phyloP scores from a whole-genome alignment of 1,140 invertebrate genomes.

The Coenobita brevimanus region DNA sequence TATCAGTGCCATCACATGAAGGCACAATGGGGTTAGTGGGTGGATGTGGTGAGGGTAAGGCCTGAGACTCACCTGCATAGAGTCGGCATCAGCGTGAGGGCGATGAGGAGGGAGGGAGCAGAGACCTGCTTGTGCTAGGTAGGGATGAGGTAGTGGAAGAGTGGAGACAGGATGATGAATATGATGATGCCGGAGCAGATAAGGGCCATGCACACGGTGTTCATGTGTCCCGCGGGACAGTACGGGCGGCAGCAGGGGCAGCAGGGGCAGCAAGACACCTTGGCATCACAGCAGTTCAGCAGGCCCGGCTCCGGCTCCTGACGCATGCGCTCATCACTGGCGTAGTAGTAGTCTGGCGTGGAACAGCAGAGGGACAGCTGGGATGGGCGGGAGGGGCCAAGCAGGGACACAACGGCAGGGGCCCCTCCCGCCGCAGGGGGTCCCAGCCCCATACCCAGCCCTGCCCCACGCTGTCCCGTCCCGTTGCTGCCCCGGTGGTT shows the following conservation, averaged over 20 bases:
- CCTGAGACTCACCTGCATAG: too few species aligned
- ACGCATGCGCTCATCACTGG: constrained; percentile 47
- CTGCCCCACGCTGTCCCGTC: not conserved
- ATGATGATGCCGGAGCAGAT: constrained; percentile 54
- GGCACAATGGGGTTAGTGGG: too few species aligned
- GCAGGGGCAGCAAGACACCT: constrained; percentile 59
- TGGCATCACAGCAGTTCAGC: constrained; percentile 56
- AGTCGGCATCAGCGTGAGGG: too few species aligned
- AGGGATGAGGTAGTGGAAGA: constrained; percentile 65
- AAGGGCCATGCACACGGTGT: constrained; percentile 61
- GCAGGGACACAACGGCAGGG: constrained; percentile 3
- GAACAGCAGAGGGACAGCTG: constrained; percentile 57
- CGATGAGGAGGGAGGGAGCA: not conserved
- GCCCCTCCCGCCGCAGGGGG: constrained; percentile 7
- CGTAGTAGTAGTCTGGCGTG: constrained; percentile 44
- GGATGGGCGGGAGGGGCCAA: constrained; percentile 39
- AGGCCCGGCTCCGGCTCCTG: constrained; percentile 65
- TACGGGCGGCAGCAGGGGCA: constrained; percentile 53
- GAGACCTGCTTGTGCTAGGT: constrained; percentile 21
- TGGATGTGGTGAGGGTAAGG: too few species aligned
- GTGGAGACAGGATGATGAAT: constrained; percentile 63
- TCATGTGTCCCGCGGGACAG: constrained; percentile 63
- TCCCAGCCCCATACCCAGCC: not conserved
- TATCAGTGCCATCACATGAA: too few species aligned
- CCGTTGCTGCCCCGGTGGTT: constrained; percentile 4